These are phyloP conservation scores for Austrofundulus limnaeus DNA, from an alignment of 2,113 vertebrate species.

Conservation along the genomic window DNA sequence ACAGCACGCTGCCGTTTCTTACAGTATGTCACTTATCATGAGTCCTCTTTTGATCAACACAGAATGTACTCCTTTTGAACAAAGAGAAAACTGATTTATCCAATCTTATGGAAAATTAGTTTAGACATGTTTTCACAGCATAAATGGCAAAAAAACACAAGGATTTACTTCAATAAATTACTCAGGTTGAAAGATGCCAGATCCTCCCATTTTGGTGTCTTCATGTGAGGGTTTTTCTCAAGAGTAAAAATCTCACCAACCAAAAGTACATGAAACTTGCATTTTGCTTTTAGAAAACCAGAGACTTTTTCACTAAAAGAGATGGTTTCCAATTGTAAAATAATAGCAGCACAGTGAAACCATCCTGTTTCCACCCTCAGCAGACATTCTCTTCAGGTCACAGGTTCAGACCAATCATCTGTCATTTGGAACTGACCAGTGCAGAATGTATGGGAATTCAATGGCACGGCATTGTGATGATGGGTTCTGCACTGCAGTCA, in stretches of 20 bases:
- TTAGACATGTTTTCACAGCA: slow-evolving; percentile 10
- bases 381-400: slow-evolving; percentile 48
- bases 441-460: slow-evolving; percentile 59
- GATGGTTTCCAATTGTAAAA: slow-evolving; percentile 16
- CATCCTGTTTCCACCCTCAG: slow-evolving; percentile 4
- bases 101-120: slow-evolving; percentile 18
- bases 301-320: slow-evolving; percentile 18
- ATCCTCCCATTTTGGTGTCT: not conserved
- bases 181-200: not conserved
- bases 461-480: slow-evolving; percentile 43
- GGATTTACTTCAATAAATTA: not conserved
- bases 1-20: slow-evolving; percentile 34
- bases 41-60: slow-evolving; percentile 30
- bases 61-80: slow-evolving; percentile 13
- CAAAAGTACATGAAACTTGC: too few species aligned
- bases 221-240: not conserved
- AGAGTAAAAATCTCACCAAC: not conserved
- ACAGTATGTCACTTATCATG: slow-evolving; percentile 37
- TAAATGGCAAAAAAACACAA: not conserved
- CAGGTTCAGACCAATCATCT: slow-evolving; percentile 41
- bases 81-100: slow-evolving; percentile 4
- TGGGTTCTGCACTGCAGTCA: slow-evolving; percentile 45
- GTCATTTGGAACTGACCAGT: slow-evolving; percentile 45
- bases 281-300: not conserved
- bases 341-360: not conserved